Conservation (phyloP, 2,113 vertebrate genomes). For the Dromas ardeola region DNA sequence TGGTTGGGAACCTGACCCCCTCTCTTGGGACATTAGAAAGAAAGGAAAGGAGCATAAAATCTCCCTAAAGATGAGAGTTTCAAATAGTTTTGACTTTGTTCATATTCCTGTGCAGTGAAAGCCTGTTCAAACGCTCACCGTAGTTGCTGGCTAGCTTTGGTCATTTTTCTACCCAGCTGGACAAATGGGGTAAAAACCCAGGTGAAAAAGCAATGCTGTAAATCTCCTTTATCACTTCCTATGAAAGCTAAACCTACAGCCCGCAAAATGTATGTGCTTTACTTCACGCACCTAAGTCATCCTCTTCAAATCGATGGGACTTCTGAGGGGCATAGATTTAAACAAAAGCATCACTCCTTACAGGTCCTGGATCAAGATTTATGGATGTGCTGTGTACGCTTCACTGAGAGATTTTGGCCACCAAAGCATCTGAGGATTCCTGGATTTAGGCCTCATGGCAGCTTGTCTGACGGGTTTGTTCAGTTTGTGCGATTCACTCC, state of each 20-base stretch:
- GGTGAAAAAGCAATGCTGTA: slow-evolving; percentile 27
- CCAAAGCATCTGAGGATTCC: not conserved
- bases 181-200: slow-evolving; percentile 51
- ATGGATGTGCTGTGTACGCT: not conserved
- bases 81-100: not conserved
- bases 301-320: slow-evolving; percentile 10
- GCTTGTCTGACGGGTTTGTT: not conserved
- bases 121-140: not conserved
- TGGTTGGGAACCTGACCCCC: not conserved
- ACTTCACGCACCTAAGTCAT: not conserved
- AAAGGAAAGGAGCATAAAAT: not conserved
- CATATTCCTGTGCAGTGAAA: not conserved
- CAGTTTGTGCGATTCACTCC: not conserved
- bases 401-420: not conserved
- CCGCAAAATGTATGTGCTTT: not conserved
- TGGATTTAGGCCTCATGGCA: not conserved
- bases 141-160: not conserved
- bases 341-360: not conserved
- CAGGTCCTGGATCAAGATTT: not conserved
- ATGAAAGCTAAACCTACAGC: slow-evolving; percentile 30
- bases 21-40: not conserved
- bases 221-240: slow-evolving; percentile 40
- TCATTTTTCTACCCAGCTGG: slow-evolving; percentile 41
- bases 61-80: not conserved
- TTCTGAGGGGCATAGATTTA: not conserved